Evolutionary conservation across 1,140 invertebrate genomes (phyloP), one percentile per base, ranked within the genome.

Genomic region (Drosophila neocordata): DNA sequence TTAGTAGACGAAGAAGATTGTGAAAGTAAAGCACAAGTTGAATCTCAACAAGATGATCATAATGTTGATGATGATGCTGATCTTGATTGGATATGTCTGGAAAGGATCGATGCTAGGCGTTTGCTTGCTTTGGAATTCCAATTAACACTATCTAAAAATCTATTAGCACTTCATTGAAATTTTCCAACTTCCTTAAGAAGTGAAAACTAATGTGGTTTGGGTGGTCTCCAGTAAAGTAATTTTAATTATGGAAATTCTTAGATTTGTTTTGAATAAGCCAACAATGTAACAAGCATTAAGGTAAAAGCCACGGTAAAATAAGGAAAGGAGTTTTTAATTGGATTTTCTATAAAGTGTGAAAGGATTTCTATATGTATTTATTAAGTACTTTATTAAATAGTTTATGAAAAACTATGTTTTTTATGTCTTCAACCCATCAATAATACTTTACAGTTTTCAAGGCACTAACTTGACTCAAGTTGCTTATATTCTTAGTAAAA

Each of bases 101-200:
- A 20, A 35, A 41, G 57, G 35, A 59, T 37, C 34, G 35, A 41
- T 59, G 13, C 34, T 4, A 62, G 34, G 58, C 48, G 58, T 63
- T 61, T 56, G 69, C 20, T 34, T 58, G 51, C 65, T 59, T 77
- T 84, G 73, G 68, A 80, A 75, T 76, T 73, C 61, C 74, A 69
- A 76, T 88, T 79, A 79, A 82, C 82, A 82, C 83, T 58, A 66
- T 65, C 53, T 38, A 24, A 15, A n/a, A 27, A 27, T 38, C 52
- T 22, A 65, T 84, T 84, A 83, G 51, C 80, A 75, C 67, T 74
- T 69, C 69, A 73, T 72, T 51, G 57, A 57, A 20, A 35, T 62
- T 73, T 66, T 57, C 60, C 35, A 73, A 20, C 48, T 69, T 56
- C 57, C 64, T 52, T 59, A 53, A 55, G 34, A 61, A 63, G 65